A percentile compares a stretch with the other conserved stretches of the same genome.
Conservation (phyloP, 92 coral and sea anemone species). For the Porites divaricata region DNA sequence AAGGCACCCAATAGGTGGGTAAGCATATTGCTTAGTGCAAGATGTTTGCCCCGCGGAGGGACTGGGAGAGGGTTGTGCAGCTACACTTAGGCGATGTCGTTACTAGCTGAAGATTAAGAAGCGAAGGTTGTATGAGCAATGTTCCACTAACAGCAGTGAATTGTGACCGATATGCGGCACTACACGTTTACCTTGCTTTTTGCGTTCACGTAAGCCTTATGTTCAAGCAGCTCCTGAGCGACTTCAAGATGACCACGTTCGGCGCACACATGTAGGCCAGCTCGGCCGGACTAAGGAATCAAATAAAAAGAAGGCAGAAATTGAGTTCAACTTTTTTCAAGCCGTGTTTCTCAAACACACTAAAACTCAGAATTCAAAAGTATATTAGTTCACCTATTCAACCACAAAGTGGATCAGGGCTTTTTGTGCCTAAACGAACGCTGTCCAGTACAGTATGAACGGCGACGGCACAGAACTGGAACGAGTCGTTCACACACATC, state of each 20-base stretch:
- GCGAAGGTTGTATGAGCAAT: neutral
- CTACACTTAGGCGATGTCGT: too few species aligned
- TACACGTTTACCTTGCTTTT: slow-evolving; percentile 82
- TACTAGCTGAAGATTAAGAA: too few species aligned
- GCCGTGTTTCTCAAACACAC: too few species aligned
- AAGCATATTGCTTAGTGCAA: neutral
- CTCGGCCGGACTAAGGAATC: slow-evolving; percentile 78
- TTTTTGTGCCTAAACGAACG: too few species aligned
- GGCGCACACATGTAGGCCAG: slow-evolving; percentile 90
- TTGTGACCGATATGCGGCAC: neutral
- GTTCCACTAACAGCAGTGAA: neutral
- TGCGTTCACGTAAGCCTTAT: slow-evolving; percentile 94
- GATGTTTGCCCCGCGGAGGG: neutral
- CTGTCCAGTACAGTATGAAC: too few species aligned
- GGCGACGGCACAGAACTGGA: too few species aligned
- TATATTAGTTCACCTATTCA: too few species aligned
- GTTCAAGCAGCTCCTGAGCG: slow-evolving; percentile 82
- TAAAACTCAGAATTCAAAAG: too few species aligned
- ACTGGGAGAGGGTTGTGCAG: too few species aligned
- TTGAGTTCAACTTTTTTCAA: too few species aligned
- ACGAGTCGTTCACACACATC: too few species aligned
- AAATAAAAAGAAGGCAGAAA: neutral
- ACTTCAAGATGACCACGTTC: slow-evolving; percentile 96
- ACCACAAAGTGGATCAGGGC: too few species aligned
- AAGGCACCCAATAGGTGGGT: neutral